Base-by-base conservation (phyloP, 2,888 invertebrate genomes). In the Drosophila kuntzei region DNA sequence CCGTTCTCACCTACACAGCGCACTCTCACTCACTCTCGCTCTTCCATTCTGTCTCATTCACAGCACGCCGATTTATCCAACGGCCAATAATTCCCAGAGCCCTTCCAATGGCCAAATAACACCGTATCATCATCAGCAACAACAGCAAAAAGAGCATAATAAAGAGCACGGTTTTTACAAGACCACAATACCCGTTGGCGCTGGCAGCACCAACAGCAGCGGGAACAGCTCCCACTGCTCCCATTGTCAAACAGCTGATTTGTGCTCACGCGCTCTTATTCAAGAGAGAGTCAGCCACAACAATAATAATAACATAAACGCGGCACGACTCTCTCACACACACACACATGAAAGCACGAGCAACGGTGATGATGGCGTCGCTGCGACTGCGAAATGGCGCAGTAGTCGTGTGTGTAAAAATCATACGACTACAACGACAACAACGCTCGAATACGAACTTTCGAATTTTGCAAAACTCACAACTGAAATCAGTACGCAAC, bases 391-490 rank as follows among this genome's bases (percentile, higher is more conserved):
- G 71, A 79, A 72, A 59, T 71, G 79, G 78, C 87, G 68, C 74
- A 87, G 85, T 87, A 89, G 85, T 86, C 86, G 82, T 86, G 71
- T 85, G 80, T 86, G 85, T 84, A 84, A 87, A 80, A 90, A 90
- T 90, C 91, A 90, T 89, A 91, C 91, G 90, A 90, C 90, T 84
- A 90, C 90, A 76, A 84, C 90, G 79, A 83, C 87, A 76, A 90
- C 90, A 75, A 91, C 91, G 71, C 89, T 92, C 81, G 91, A 91
- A 89, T 91, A 90, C 90, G 90, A 90, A 88, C 90, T 92, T 87
- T 89, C 91, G 84, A 90, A 90, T 86, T 90, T 78, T 83, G 90
- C 87, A 87, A 91, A 87, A 87, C 89, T 89, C 69, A 89, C 81
- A 81, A 87, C 89, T 74, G 66, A 84, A 91, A 86, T 92, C 87